These are phyloP conservation scores for Ciona savignyi DNA, from an alignment of 23 tunicate species.

Conservation along the genomic window DNA sequence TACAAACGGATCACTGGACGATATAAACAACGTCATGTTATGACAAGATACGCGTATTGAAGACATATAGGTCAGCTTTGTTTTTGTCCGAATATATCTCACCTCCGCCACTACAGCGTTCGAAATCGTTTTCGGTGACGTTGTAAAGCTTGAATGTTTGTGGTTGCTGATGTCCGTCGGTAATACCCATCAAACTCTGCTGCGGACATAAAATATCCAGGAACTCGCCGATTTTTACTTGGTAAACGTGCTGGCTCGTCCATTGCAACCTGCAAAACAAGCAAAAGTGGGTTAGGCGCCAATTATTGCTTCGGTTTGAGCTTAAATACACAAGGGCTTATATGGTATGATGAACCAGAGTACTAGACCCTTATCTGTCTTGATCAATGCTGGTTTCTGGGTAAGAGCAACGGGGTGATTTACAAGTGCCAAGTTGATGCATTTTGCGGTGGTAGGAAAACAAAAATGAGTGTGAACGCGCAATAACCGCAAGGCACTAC, in stretches of 20 bases:
- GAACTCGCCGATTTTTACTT: conserved; percentile 76
- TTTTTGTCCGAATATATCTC: conserved; percentile 12
- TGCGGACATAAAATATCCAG: conserved; percentile 84
- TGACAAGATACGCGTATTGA: too few species aligned
- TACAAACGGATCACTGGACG: too few species aligned
- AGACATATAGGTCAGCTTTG: too few species aligned
- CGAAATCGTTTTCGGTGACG: conserved; percentile 51
- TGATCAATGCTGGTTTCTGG: too few species aligned
- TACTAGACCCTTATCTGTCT: not conserved
- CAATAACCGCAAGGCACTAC: too few species aligned
- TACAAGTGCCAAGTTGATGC: too few species aligned
- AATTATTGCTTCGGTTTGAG: not conserved
- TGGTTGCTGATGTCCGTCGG: conserved; percentile 28
- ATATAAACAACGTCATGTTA: too few species aligned
- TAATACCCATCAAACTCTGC: conserved; percentile 28
- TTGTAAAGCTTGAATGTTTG: conserved; percentile 57
- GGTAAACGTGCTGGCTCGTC: not conserved
- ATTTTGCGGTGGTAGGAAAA: too few species aligned
- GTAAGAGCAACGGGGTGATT: too few species aligned
- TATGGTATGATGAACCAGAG: not conserved
- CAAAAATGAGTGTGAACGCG: too few species aligned
- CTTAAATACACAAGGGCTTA: not conserved
- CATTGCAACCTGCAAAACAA: not conserved
- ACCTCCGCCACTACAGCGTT: conserved; percentile 52
- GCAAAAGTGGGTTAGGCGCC: not conserved